Evolutionary conservation across 1,140 invertebrate genomes (phyloP).

Genomic region (Lepidurus couesii): DNA sequence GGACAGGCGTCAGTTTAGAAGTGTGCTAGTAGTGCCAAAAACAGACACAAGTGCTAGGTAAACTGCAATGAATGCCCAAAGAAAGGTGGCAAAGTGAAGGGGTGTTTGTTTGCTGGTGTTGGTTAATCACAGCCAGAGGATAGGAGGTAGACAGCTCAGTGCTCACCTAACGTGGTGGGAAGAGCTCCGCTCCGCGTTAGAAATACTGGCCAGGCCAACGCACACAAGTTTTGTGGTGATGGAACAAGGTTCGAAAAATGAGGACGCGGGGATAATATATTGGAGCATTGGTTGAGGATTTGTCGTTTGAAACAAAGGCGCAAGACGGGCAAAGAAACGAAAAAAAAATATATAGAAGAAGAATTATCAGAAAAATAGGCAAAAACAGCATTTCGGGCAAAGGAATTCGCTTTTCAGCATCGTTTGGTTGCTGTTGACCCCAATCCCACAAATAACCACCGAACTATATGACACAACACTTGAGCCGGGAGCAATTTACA

Average conservation of each 20-base stretch:
- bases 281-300: background rate
- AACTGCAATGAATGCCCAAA: slow-evolving; percentile 7
- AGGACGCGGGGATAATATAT: slow-evolving; percentile 1
- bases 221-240: slow-evolving; percentile 13
- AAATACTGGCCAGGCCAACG: slow-evolving; percentile 20
- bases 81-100: slow-evolving; percentile 13
- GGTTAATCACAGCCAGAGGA: slow-evolving; percentile 12
- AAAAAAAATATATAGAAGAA: background rate
- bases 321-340: background rate
- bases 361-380: slow-evolving; percentile 1
- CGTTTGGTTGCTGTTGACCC: background rate
- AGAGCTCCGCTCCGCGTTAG: slow-evolving; percentile 17
- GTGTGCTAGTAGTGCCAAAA: background rate
- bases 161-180: slow-evolving; percentile 20
- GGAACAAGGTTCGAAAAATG: slow-evolving; percentile 19
- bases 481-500: too few relatives aligned
- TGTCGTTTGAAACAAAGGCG: slow-evolving; percentile 5
- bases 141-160: slow-evolving; percentile 11
- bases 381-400: background rate
- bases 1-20: background rate
- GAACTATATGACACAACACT: background rate
- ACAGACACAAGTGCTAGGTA: background rate
- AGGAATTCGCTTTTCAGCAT: background rate
- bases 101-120: background rate
- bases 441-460: background rate